Evolutionary conservation across 1,140 invertebrate species (phyloP).

Genomic region (Brachystomella parvula): DNA sequence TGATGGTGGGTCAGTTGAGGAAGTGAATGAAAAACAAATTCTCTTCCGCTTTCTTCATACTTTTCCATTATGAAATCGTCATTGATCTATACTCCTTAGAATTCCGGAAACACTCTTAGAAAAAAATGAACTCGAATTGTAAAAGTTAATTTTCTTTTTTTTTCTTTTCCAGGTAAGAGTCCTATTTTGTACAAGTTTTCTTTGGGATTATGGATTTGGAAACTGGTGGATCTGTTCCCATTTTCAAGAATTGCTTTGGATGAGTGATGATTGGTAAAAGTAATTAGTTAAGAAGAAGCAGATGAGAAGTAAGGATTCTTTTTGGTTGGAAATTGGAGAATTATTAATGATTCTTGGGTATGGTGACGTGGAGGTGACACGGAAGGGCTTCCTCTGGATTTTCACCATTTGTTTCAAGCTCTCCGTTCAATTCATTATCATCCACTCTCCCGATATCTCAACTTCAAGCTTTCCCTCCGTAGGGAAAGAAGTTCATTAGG

Average conservation of each 20-base stretch:
- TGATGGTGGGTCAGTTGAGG: too few relatives aligned
- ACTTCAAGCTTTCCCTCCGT: neutral
- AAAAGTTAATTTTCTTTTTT: too few relatives aligned
- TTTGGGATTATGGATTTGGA: too few relatives aligned
- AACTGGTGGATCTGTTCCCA: too few relatives aligned
- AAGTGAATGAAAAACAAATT: too few relatives aligned
- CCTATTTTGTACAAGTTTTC: too few relatives aligned
- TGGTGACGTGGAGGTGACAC: conserved; percentile 28
- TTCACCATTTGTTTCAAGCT: conserved; percentile 20
- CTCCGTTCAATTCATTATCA: neutral
- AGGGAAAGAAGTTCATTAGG: neutral
- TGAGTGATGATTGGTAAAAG: conserved; percentile 15
- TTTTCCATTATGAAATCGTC: too few relatives aligned
- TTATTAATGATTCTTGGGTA: conserved; percentile 29
- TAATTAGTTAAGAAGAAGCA: conserved; percentile 12
- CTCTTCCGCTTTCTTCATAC: too few relatives aligned
- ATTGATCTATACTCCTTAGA: too few relatives aligned
- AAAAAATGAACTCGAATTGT: too few relatives aligned
- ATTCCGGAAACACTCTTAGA: too few relatives aligned
- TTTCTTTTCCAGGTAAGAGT: too few relatives aligned
- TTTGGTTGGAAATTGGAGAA: conserved; percentile 21
- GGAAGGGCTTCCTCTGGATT: conserved; percentile 3
- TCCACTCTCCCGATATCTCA: conserved; percentile 7
- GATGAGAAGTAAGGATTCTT: neutral
- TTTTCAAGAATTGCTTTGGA: conserved; percentile 8